These are phyloP conservation scores for Mycetomoellerius zeteki DNA, from an alignment of 1,140 invertebrate species.

Conservation along the genomic window DNA sequence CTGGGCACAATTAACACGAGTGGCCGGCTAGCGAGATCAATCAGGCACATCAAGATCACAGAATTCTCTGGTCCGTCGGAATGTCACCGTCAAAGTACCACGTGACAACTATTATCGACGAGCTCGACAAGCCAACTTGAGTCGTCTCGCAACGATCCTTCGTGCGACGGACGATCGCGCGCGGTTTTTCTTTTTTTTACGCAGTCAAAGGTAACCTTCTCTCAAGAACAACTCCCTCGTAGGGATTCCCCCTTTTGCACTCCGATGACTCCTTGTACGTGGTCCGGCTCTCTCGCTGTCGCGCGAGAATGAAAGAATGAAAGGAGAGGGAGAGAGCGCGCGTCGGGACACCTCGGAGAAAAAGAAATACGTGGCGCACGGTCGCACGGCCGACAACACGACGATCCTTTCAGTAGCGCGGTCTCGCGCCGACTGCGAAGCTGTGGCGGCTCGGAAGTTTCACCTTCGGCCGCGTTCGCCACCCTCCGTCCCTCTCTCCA, in stretches of 20 bases:
- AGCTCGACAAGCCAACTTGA: background rate
- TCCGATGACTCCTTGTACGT: slow-evolving; percentile 2
- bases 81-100: slow-evolving; percentile 47
- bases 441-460: slow-evolving; percentile 81
- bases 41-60: slow-evolving; percentile 77
- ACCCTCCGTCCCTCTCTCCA: slow-evolving; percentile 72
- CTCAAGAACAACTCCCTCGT: background rate
- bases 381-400: slow-evolving; percentile 67
- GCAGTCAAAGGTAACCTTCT: background rate
- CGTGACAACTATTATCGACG: slow-evolving; percentile 11
- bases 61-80: slow-evolving; percentile 70
- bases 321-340: background rate
- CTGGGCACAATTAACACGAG: slow-evolving; percentile 21
- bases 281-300: slow-evolving; percentile 17
- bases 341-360: slow-evolving; percentile 31
- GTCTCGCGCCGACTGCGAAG: slow-evolving; percentile 86
- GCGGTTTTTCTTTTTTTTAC: slow-evolving; percentile 1
- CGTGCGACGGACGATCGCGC: slow-evolving; percentile 33
- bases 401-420: slow-evolving; percentile 84
- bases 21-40: slow-evolving; percentile 58
- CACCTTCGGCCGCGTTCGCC: slow-evolving; percentile 80
- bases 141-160: background rate
- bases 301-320: slow-evolving; percentile 21
- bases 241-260: background rate
- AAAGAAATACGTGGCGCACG: slow-evolving; percentile 66